These are phyloP conservation scores for Tretioscincus oriximinensis DNA, from an alignment of 2,113 vertebrate species.

Conservation along the genomic window DNA sequence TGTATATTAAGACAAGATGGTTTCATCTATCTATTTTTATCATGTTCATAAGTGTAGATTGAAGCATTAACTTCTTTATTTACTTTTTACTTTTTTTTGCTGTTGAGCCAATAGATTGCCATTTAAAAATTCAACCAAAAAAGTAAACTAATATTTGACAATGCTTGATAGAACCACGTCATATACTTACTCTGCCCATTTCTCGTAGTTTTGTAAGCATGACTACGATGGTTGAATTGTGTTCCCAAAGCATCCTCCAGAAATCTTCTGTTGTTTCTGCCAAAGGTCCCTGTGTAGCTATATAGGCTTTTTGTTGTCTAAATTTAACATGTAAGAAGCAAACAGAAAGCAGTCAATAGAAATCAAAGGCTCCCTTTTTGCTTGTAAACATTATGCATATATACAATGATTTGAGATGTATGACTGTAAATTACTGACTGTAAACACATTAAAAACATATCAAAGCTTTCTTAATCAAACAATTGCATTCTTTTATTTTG, in stretches of 20 bases:
- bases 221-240: constrained; percentile 98
- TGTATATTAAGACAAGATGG: background rate
- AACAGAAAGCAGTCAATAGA: constrained; percentile 22
- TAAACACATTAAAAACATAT: constrained; percentile 46
- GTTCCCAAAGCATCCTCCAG: constrained; percentile 99
- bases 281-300: constrained; percentile 96
- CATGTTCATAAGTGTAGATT: background rate
- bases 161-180: constrained; percentile 1
- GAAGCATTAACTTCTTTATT: background rate
- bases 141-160: background rate
- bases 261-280: constrained; percentile 99
- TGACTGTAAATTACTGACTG: constrained; percentile 35
- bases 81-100: background rate
- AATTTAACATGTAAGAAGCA: constrained; percentile 36
- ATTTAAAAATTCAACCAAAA: no score
- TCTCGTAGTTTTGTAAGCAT: constrained; percentile 99
- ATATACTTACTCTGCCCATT: constrained; percentile 91
- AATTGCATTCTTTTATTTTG: constrained; percentile 45
- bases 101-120: no score
- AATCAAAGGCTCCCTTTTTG: constrained; percentile 25
- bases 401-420: constrained; percentile 12
- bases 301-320: constrained; percentile 97
- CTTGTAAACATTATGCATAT: constrained; percentile 42
- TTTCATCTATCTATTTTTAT: background rate
- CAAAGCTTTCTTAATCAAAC: constrained; percentile 59